Evolutionary conservation across 2,113 vertebrate species (phyloP).

Genomic region (Eudyptes chrysolophus): DNA sequence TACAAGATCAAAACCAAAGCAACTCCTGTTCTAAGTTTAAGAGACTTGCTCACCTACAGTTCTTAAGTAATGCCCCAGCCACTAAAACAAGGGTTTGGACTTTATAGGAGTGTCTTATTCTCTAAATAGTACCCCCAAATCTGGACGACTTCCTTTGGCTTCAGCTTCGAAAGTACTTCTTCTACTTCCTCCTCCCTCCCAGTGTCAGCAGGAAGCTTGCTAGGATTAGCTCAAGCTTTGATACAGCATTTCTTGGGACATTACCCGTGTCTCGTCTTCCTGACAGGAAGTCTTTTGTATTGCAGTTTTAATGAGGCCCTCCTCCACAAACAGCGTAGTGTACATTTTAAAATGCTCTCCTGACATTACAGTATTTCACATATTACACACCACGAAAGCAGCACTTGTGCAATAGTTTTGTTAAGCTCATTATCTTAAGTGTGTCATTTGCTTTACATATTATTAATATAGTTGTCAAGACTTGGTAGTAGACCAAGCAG

Average conservation of each 20-base stretch:
- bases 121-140: background rate
- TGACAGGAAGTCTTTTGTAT: background rate
- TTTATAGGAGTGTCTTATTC: background rate
- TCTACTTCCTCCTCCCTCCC: background rate
- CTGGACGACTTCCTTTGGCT: background rate
- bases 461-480: background rate
- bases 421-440: background rate
- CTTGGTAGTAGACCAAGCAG: background rate
- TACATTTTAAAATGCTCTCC: background rate
- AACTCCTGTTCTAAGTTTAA: background rate
- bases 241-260: background rate
- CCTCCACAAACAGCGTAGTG: background rate
- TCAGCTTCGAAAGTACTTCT: background rate
- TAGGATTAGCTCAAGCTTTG: background rate
- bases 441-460: background rate
- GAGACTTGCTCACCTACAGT: background rate
- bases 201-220: constrained; percentile 27
- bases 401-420: background rate
- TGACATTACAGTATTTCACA: background rate
- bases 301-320: background rate
- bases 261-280: background rate
- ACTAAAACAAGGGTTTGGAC: background rate
- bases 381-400: background rate
- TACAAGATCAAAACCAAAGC: background rate
- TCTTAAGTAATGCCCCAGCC: background rate